Conservation (phyloP, 2,888 invertebrate genomes). For the Limenitis camilla region DNA sequence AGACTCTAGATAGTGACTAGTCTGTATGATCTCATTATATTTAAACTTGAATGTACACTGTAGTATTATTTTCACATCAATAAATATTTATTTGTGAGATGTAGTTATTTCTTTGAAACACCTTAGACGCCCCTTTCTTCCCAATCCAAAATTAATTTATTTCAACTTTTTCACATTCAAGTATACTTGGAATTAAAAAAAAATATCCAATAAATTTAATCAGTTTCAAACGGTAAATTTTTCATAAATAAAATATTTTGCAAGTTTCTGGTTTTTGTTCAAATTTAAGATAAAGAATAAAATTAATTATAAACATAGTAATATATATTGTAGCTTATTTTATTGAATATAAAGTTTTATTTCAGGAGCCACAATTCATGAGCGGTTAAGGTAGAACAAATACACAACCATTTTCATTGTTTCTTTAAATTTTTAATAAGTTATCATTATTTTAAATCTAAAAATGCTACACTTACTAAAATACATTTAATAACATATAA, state of each 20-base stretch:
- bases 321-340: too few species aligned
- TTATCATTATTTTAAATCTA: neutral
- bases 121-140: constrained; percentile 27
- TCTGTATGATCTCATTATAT: constrained; percentile 16
- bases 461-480: too few species aligned
- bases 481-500: too few species aligned
- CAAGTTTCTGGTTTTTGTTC: too few species aligned
- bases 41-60: constrained; percentile 14
- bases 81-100: constrained; percentile 47
- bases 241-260: too few species aligned
- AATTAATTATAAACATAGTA: constrained; percentile 17
- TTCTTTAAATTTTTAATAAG: neutral
- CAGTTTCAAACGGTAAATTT: too few species aligned
- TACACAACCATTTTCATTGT: constrained; percentile 21
- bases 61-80: constrained; percentile 15
- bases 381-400: constrained; percentile 38
- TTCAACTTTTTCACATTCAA: neutral
- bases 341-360: constrained; percentile 34
- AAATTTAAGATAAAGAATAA: neutral
- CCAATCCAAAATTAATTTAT: constrained; percentile 26
- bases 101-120: constrained; percentile 42
- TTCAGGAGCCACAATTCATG: constrained; percentile 40
- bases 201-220: too few species aligned
- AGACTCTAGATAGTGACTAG: constrained; percentile 4
- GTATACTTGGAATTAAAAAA: neutral